Base-by-base conservation (phyloP, 2,888 invertebrate species). In the Chydorus sphaericus region DNA sequence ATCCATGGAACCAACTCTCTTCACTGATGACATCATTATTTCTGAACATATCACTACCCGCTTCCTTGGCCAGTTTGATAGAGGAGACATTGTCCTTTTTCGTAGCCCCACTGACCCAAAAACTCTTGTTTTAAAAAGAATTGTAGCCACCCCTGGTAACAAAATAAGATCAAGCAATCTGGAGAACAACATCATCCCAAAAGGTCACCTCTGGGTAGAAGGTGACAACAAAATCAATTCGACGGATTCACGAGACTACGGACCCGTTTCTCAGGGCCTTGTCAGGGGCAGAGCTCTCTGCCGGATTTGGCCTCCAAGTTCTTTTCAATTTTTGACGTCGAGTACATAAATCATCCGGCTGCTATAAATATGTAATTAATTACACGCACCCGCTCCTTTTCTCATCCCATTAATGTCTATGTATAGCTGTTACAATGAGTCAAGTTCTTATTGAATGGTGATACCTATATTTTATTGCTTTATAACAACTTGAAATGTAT, bases 1-100 rank as follows among this genome's bases (percentile, higher is more conserved):
- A 2, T 93, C 92, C 1, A 93, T 93, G 93, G 85, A 91, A 69
- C 93, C 93, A 5, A 90, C 90, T 2, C 77, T 93, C 54, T 75
- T 78, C 63, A 79, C 85, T 5, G 80, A 86, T 62, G 88, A 93
- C 67, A 75, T 92, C 57, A 72, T 93, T 28, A 67, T 92, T 6
- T 84, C 87, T 0, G 91, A 92, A 69, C 83, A 87, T 61, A 72
- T 91, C 58, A 79, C 83, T 2, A 77, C 83, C 5, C 70, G 78
- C 58, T 26, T 44, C n/a, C 68, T 81, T 38, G 75, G 79, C 59
- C 75, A 73, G 60, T 70, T 84, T 54, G 73, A 75, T 55, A 77
- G 82, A 57, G 92, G 91, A 14, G 91, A 93, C 66, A 83, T 93
- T 48, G 77, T 94, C 1, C 85, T 92, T 62, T 83, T 85, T 0